phyloP scores from a whole-genome alignment of 2,113 vertebrate genomes.

The human region GRCh38 chr2:26208001-26208500 shows the following conservation, averaged over 20 bases:
- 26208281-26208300: background rate
- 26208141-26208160: background rate
- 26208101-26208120: conserved; percentile 1
- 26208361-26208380: background rate
- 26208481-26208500: background rate
- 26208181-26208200: conserved; percentile 8
- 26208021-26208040: background rate
- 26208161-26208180: conserved; percentile 2
- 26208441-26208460: background rate
- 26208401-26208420: background rate
- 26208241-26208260: background rate
- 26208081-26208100: background rate
- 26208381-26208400: background rate
- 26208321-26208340: background rate
- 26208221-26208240: background rate
- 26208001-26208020: background rate
- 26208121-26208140: conserved; percentile 6
- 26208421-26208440: background rate
- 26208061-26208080: conserved; percentile 17
- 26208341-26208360: background rate
- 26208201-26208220: background rate
- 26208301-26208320: background rate
- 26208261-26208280: conserved; percentile 8
- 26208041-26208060: background rate
- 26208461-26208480: background rate